Conservation (phyloP, 2,113 vertebrate species). For the Arvicanthis niloticus region DNA sequence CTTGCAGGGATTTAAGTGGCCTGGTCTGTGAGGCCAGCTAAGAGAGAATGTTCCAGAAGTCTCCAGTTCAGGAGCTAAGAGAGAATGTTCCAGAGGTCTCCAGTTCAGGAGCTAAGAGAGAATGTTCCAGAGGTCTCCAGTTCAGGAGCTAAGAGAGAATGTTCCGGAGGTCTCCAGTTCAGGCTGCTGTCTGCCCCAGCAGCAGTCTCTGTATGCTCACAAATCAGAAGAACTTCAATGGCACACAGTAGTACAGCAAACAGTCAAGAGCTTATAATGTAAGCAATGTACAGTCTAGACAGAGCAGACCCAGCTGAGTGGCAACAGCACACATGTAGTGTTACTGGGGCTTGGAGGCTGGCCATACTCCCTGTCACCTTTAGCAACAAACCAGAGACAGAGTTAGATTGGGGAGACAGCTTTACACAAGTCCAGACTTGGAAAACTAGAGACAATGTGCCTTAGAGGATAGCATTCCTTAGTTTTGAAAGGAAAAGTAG, state of each 20-base stretch:
- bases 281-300: not conserved
- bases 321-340: too few species aligned
- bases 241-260: too few species aligned
- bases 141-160: not conserved
- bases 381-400: not conserved
- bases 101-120: not conserved
- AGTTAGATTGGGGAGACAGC: too few species aligned
- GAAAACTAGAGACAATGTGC: not conserved
- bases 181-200: not conserved
- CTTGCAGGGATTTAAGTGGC: not conserved
- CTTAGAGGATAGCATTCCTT: not conserved
- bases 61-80: not conserved
- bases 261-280: not conserved
- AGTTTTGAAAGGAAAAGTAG: not conserved
- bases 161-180: not conserved
- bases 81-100: not conserved
- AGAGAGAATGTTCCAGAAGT: not conserved
- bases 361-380: not conserved
- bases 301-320: not conserved
- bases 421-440: not conserved
- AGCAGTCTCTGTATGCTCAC: not conserved
- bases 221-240: not conserved
- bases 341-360: not conserved
- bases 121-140: too few species aligned
- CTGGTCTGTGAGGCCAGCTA: not conserved